Percentiles rank a stretch among this genome's conserved stretches.
Evolutionary conservation across 2,888 invertebrate species (phyloP).

Genomic region (Caenorhabditis imperialis): DNA sequence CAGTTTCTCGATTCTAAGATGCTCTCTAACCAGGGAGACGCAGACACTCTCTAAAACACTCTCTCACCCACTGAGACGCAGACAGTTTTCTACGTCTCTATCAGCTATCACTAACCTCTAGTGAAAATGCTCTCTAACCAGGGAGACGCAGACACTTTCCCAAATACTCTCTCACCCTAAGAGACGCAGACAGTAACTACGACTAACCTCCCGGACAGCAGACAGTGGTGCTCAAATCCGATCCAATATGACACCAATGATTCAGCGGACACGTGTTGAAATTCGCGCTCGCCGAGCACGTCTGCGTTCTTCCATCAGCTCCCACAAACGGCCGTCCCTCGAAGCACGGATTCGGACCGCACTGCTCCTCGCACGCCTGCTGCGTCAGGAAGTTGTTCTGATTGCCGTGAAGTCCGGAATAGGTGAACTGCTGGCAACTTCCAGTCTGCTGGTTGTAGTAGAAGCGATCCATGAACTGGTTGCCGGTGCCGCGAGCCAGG

Average conservation of each 20-base stretch:
- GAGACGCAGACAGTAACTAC: too few species aligned
- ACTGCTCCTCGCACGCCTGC: constrained; percentile 70
- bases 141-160: too few species aligned
- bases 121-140: too few species aligned
- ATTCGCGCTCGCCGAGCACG: constrained; percentile 74
- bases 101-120: too few species aligned
- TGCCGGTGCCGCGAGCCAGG: constrained; percentile 66
- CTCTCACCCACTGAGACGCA: too few species aligned
- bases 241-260: constrained; percentile 78
- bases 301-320: constrained; percentile 74
- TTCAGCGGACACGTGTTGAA: constrained; percentile 75
- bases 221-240: constrained; percentile 72
- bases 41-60: too few species aligned
- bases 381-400: constrained; percentile 76
- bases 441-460: constrained; percentile 71
- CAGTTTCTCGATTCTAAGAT: too few species aligned
- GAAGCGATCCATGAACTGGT: constrained; percentile 70
- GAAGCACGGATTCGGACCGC: constrained; percentile 72
- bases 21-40: too few species aligned
- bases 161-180: too few species aligned
- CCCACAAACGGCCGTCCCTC: constrained; percentile 75
- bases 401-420: constrained; percentile 74
- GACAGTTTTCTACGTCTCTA: too few species aligned
- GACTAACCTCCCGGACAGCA: constrained; percentile 74
- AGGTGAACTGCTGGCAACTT: constrained; percentile 74